Evolutionary conservation across 2,113 vertebrate species (phyloP), one percentile per base, ranked within the genome.

Genomic region (Aptenodytes patagonicus): DNA sequence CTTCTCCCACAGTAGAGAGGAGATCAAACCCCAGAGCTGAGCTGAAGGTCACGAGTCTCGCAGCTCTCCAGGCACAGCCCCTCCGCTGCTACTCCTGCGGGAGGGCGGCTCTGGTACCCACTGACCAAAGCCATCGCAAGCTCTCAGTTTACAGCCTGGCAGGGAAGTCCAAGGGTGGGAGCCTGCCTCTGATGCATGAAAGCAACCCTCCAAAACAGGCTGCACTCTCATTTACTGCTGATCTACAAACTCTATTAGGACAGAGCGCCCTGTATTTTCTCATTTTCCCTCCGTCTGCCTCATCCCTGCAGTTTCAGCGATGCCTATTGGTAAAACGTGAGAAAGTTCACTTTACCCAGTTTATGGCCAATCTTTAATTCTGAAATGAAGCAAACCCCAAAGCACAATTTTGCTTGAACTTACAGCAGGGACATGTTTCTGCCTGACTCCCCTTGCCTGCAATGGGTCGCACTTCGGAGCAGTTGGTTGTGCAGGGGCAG

Each of bases 381-480:
- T 46, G 32, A 72, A 90, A 55, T 8, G 11, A 60, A 68, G 21
- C 26, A 60, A 90, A 51, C 10, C 17, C 22, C 47, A 75, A 71
- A 60, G 28, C 14, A 57, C 40, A 46, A 7, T 25, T 84, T 66
- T 16, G 7, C 57, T 84, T 64, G 47, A 46, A 15, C 9, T 58
- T 47, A 11, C 28, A 60, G 20, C 26, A 38, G 11, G 26, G 17
- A 18, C 24, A 36, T 10, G 2, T 21, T 31, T 75, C 46, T 87
- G 38, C 36, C 26, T 61, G 13, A 7, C 21, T 54, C 24, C 51
- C 14, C 31, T 61, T 84, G 36, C 31, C 49, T 69, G 14, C 62
- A 32, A 1, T 3, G n/a, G 32, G 5, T 71, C 26, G 4, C 10
- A 7, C 18, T 28, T 40, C 1, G 2, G 32, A 11, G 31, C 54